Conservation (phyloP, 2,113 vertebrate species). For the Scortum barcoo region DNA sequence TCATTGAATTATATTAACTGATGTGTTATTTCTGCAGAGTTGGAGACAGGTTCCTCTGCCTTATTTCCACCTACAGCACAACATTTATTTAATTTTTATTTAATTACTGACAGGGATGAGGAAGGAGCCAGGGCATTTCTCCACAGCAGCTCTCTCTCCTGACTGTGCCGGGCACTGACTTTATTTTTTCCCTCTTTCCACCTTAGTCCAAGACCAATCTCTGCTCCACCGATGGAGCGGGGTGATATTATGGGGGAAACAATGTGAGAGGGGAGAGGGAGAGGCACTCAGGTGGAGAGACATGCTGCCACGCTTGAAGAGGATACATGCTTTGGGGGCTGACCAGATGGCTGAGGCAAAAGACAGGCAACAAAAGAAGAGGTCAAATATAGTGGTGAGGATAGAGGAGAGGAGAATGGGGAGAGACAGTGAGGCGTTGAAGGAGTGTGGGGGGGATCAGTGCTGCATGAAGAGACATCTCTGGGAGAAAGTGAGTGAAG, state of each 20-base stretch:
- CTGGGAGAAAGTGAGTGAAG: constrained; percentile 20
- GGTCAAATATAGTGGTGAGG: constrained; percentile 65
- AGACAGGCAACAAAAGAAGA: constrained; percentile 71
- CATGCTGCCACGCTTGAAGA: constrained; percentile 71
- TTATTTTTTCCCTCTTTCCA: background rate
- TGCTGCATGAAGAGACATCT: constrained; percentile 31
- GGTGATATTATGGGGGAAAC: constrained; percentile 68
- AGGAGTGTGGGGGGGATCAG: constrained; percentile 7
- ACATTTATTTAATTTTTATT: constrained; percentile 71
- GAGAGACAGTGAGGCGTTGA: constrained; percentile 26
- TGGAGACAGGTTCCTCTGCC: constrained; percentile 11
- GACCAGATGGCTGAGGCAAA: constrained; percentile 76
- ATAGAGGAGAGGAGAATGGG: constrained; percentile 38
- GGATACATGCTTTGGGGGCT: constrained; percentile 75
- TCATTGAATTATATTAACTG: constrained; percentile 64
- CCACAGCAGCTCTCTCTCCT: constrained; percentile 27
- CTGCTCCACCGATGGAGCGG: constrained; percentile 63
- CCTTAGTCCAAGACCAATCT: constrained; percentile 57
- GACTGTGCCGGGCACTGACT: constrained; percentile 1
- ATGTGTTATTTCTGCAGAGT: constrained; percentile 56
- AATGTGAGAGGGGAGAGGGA: constrained; percentile 65
- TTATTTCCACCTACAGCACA: constrained; percentile 49
- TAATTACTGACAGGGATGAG: constrained; percentile 68
- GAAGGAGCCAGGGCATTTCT: constrained; percentile 18
- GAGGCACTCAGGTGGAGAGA: constrained; percentile 78